A percentile compares a stretch with the other conserved stretches of the same genome.
These are phyloP conservation scores for Philaethria dido DNA, from an alignment of 2,888 invertebrate species.

Conservation along the genomic window DNA sequence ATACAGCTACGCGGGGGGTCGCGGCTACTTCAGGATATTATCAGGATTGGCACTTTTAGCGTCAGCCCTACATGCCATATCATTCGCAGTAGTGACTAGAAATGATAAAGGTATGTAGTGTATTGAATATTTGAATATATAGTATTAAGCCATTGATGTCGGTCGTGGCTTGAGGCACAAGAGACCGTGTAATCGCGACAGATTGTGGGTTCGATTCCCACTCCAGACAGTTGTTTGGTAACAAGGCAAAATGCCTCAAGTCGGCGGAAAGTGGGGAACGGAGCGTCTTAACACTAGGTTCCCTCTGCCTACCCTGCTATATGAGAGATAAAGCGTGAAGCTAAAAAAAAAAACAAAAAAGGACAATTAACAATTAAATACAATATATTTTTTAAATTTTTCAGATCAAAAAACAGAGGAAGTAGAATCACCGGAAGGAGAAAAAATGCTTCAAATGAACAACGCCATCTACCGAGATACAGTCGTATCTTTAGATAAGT, in stretches of 20 bases:
- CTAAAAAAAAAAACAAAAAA: too few species aligned
- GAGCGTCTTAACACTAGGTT: too few species aligned
- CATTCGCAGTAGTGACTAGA: slow-evolving; percentile 50
- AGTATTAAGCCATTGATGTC: not conserved
- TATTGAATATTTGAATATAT: not conserved
- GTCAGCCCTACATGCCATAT: slow-evolving; percentile 53
- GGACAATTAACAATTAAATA: too few species aligned
- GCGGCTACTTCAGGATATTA: slow-evolving; percentile 64
- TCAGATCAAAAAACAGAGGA: slow-evolving; percentile 52
- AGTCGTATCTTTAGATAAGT: slow-evolving; percentile 52
- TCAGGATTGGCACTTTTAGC: slow-evolving; percentile 56
- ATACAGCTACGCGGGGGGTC: slow-evolving; percentile 86
- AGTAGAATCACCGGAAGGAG: slow-evolving; percentile 53
- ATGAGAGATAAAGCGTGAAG: too few species aligned
- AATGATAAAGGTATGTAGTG: slow-evolving; percentile 30
- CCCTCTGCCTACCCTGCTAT: too few species aligned
- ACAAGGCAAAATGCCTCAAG: too few species aligned
- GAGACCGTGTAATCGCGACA: too few species aligned
- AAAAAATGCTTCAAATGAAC: slow-evolving; percentile 60
- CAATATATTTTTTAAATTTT: slow-evolving; percentile 32
- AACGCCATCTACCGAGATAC: slow-evolving; percentile 66
- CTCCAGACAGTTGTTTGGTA: too few species aligned
- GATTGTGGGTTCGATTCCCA: too few species aligned
- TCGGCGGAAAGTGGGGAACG: too few species aligned
- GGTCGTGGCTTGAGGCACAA: too few species aligned